Conservation (phyloP, 1,140 invertebrate genomes). For the Camponotus pennsylvanicus region DNA sequence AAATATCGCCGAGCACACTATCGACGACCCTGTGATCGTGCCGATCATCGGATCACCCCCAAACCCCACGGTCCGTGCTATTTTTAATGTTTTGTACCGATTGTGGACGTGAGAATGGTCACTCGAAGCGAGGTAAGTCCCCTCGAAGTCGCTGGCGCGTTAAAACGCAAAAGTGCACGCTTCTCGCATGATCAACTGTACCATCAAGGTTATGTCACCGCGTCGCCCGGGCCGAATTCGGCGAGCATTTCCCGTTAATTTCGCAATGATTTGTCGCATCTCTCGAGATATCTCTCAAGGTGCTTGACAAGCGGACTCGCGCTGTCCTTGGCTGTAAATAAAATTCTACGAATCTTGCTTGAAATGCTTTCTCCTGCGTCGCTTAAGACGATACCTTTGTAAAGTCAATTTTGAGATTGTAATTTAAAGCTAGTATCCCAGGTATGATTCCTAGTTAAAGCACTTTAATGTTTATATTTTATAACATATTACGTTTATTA, state of each 20-base stretch:
- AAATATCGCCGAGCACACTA: constrained; percentile 25
- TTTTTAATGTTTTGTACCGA: constrained; percentile 77
- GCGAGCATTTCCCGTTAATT: background rate
- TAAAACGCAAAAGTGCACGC: background rate
- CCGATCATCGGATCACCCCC: constrained; percentile 69
- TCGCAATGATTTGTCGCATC: background rate
- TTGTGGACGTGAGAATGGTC: constrained; percentile 75
- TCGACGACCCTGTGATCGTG: constrained; percentile 32
- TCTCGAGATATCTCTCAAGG: background rate
- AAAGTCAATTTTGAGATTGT: background rate
- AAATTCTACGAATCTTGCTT: background rate
- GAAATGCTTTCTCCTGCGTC: background rate
- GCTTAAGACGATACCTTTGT: background rate
- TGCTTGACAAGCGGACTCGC: background rate
- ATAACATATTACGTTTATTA: background rate
- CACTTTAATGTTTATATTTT: background rate
- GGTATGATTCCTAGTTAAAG: background rate
- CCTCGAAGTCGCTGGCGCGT: background rate
- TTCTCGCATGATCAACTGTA: background rate
- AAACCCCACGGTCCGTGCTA: constrained; percentile 68
- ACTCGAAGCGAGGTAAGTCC: constrained; percentile 73
- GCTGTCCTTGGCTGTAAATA: background rate
- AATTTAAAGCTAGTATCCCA: background rate
- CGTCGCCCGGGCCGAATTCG: background rate
- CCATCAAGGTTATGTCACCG: constrained; percentile 27